These are phyloP conservation scores for Eudasyphora cyanicolor DNA, from an alignment of 2,888 invertebrate species.

Conservation along the genomic window DNA sequence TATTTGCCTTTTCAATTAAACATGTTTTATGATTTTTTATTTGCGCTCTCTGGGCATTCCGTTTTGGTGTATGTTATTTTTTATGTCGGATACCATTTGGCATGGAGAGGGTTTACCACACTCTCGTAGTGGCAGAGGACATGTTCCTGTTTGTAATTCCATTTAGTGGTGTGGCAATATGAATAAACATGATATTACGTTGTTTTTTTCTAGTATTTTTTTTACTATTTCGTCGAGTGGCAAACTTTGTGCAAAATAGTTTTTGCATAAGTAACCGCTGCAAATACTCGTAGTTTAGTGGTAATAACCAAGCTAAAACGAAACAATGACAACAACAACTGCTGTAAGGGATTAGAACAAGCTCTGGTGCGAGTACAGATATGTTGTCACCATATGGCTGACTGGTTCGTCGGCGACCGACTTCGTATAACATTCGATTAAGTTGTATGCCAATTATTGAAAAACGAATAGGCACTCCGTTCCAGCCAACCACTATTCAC, in stretches of 20 bases:
- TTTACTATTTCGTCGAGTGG: constrained; percentile 12
- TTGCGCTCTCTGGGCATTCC: neutral
- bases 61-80: neutral
- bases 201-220: neutral
- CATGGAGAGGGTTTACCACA: neutral
- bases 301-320: constrained; percentile 43
- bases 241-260: constrained; percentile 53
- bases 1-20: constrained; percentile 58
- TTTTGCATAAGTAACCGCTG: constrained; percentile 42
- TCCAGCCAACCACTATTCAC: neutral
- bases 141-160: constrained; percentile 45
- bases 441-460: constrained; percentile 63
- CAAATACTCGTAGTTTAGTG: constrained; percentile 41
- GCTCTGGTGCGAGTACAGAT: neutral
- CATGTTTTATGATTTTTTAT: constrained; percentile 19
- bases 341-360: neutral
- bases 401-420: constrained; percentile 14
- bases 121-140: constrained; percentile 30
- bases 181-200: constrained; percentile 50
- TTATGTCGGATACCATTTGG: constrained; percentile 43
- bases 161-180: constrained; percentile 54
- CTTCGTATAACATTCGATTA: constrained; percentile 59
- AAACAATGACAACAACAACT: neutral
- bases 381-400: constrained; percentile 58
- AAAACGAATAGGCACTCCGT: neutral